Evolutionary conservation across 2,888 invertebrate species (phyloP), one percentile per base, ranked within the genome.

Genomic region (Acleris holmiana): DNA sequence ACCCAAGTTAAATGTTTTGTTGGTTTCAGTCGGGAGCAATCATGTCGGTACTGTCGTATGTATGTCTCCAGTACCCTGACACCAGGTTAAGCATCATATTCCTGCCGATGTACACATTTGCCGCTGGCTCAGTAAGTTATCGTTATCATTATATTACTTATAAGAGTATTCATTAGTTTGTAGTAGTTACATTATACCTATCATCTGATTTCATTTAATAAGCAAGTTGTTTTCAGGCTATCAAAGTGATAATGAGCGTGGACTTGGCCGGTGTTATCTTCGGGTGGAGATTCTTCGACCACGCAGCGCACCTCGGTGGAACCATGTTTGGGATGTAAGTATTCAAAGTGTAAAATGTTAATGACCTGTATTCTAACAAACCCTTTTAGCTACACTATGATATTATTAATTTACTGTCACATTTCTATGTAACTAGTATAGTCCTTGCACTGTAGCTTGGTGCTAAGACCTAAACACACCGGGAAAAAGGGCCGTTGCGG

Each of bases 271-370:
- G 99, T 25, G 94, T 98, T 48, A 61, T 98, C 7, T 83, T 97
- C 66, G 95, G 97, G 48, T 99, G 99, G 98, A 96, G 95, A 82
- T 94, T 98, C 75, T 97, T 99, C 79, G 99, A 99, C 85, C 99
- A 99, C 88, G 99, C 99, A 1, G 99, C 98, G n/a, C 99, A 99
- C 95, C 94, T 99, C 69, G 98, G 99, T 18, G 99, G 99, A 40
- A 96, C 97, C 48, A 79, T 97, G 47, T 97, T 96, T 90, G 99
- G 99, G 93, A 94, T 99, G 97, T 97, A 93, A 94, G 96, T 93
- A 35, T 35, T 35, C 10, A 35, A 35, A 35, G 35, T 35, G 4
- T 4, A 7, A 1, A 25, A 25, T 25, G 25, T 7, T 1, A 25
- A 25, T 25, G 1, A 25, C 25, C 7, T 25, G 25, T 7, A 25